A percentile compares a stretch with the other conserved stretches of the same genome.
Conservation (phyloP, 2,113 vertebrate species). For the Dasyornis broadbenti region DNA sequence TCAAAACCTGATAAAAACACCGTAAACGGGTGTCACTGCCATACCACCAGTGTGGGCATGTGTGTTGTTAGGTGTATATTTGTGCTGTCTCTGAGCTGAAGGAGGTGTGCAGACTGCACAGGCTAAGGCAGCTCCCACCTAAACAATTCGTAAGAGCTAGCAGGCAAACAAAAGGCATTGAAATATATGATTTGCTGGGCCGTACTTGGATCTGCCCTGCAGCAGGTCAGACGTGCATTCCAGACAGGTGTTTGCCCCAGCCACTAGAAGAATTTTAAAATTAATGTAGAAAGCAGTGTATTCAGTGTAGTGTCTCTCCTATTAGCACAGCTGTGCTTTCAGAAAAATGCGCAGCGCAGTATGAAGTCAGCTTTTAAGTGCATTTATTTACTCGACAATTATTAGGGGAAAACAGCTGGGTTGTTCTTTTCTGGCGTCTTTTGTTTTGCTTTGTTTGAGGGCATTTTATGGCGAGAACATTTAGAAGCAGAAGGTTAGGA, state of each 20-base stretch:
- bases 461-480: not conserved
- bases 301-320: not conserved
- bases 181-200: not conserved
- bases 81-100: not conserved
- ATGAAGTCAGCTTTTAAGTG: slow-evolving; percentile 9
- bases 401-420: not conserved
- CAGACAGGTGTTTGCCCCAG: not conserved
- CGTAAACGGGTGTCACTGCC: not conserved
- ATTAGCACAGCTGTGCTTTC: slow-evolving; percentile 13
- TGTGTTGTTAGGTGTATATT: not conserved
- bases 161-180: not conserved
- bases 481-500: not conserved
- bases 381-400: not conserved
- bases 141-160: not conserved
- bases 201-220: slow-evolving; percentile 38
- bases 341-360: not conserved
- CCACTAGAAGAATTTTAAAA: slow-evolving; percentile 31
- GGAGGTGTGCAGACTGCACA: not conserved
- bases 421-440: not conserved
- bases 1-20: not conserved
- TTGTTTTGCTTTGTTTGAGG: not conserved
- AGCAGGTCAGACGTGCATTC: not conserved
- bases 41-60: fast-evolving
- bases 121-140: not conserved
- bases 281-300: slow-evolving; percentile 2